Evolutionary conservation across 2,888 invertebrate species (phyloP), one percentile per base, ranked within the genome.

Genomic region (Cordylochernes scorpioides): DNA sequence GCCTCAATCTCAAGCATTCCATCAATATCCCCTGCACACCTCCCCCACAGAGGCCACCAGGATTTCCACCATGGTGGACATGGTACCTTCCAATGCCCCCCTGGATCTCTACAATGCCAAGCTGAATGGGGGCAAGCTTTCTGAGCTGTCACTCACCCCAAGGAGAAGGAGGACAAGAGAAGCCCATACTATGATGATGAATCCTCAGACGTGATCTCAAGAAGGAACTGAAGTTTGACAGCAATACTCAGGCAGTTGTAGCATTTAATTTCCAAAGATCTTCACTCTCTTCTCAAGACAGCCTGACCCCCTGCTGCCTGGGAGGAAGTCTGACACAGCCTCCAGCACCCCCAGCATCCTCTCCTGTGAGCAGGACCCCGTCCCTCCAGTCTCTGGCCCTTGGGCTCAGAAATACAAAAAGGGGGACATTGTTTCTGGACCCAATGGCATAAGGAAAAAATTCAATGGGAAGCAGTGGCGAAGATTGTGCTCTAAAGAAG

Each of bases 391-490:
- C 61, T 77, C 80, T 62, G 75, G 78, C 51, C 74, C 78, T 43
- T 80, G 82, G 41, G 82, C 84, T 51, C 80, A 80, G 59, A 82
- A 80, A 55, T 84, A 80, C 59, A 80, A 82, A 59, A 94, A 94
- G 58, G 94, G 94, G 41, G 91, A 97, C 54, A 78, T 91, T 32
- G 80, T 84, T 18, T 70, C 73, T 4, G 80, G 80, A 27, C 77
- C 82, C 3, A 80, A 75, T 45, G 94, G 94, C 40, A 86, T 97
- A 45, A 63, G 91, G 9, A 97, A 97, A 60, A 97, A 94, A 60
- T 97, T 86, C 57, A 97, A 97, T 60, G 97, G 97, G 19, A 97
- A 97, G 58, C 97, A 97, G 54, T 97, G 94, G 97, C 65, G 94
- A 38, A 64, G 94, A 45, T 64, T 97, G 39, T 97, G 94, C 59